Conservation (phyloP, 2,797 vertebrate species). For the Carcharodon carcharias region DNA sequence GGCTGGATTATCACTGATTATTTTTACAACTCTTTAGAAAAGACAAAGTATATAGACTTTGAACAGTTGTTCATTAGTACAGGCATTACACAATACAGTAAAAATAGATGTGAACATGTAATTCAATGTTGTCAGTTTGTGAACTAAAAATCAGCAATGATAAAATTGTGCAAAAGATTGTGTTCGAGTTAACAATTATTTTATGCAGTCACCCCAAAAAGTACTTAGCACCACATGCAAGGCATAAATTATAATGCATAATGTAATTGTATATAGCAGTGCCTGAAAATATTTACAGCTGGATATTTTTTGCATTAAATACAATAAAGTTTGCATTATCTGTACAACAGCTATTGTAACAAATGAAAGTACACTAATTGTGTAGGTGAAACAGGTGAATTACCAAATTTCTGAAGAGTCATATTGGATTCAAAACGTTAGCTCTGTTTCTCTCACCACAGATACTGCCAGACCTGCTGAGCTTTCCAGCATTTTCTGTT, state of each 20-base stretch:
- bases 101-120: neutral
- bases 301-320: constrained; percentile 18
- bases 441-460: too few species aligned
- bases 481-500: too few species aligned
- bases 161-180: neutral
- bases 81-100: neutral
- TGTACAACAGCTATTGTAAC: neutral
- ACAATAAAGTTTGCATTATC: neutral
- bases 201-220: neutral
- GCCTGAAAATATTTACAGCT: neutral
- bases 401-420: too few species aligned
- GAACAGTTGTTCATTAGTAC: neutral
- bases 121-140: neutral
- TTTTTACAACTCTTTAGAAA: neutral
- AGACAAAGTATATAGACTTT: neutral
- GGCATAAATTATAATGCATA: neutral
- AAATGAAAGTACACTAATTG: neutral
- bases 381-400: too few species aligned
- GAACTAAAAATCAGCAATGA: neutral
- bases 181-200: neutral
- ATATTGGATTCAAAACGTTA: too few species aligned
- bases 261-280: neutral
- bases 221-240: neutral
- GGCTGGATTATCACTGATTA: neutral
- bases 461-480: too few species aligned